A percentile compares a stretch with the other conserved stretches of the same genome.
phyloP scores from a whole-genome alignment of 2,113 vertebrate genomes.

The Brachypteracias leptosomus region DNA sequence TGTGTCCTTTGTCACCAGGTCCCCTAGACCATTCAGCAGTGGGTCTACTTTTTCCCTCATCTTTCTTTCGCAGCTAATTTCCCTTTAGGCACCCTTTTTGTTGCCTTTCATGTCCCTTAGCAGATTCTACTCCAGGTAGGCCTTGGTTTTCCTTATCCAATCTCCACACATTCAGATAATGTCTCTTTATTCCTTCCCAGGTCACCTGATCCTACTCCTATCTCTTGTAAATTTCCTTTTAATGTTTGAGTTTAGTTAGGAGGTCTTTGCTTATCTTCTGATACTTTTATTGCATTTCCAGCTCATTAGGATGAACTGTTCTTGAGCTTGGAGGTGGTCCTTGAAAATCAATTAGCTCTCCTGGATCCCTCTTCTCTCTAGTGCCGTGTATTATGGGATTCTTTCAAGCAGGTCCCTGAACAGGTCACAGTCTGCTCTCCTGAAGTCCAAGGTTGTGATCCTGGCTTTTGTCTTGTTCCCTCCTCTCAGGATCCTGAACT shows the following conservation, averaged over 20 bases:
- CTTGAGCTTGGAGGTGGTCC: background rate
- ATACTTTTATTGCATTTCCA: background rate
- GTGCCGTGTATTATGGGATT: background rate
- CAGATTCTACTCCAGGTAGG: background rate
- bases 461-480: background rate
- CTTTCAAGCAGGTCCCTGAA: background rate
- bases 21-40: background rate
- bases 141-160: background rate
- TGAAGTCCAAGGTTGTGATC: background rate
- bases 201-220: background rate
- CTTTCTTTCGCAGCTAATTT: background rate
- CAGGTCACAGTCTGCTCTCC: background rate
- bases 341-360: background rate
- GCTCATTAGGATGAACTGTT: background rate
- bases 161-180: background rate
- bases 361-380: background rate
- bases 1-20: background rate
- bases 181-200: background rate
- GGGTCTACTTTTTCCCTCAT: background rate
- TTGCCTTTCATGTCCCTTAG: background rate
- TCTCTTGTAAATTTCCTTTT: background rate
- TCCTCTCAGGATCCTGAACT: background rate
- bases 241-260: background rate
- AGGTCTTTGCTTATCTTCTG: background rate
- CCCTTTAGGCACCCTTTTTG: background rate